Conservation (phyloP, 2,797 vertebrate genomes). For the Sebastes dallii region DNA sequence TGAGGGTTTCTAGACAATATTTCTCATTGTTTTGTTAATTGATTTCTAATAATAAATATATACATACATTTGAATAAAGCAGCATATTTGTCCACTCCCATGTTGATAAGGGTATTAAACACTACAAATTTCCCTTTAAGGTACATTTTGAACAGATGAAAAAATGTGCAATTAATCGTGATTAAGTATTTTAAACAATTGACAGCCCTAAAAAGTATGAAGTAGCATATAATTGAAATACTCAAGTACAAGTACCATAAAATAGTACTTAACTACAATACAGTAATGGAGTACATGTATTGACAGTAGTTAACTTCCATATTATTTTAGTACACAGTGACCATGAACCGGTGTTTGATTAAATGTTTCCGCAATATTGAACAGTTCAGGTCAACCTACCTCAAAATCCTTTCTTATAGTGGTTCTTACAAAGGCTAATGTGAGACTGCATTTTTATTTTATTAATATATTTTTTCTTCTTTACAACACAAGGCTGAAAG, state of each 20-base stretch:
- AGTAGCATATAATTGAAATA: not conserved
- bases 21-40: too few relatives aligned
- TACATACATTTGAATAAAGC: too few relatives aligned
- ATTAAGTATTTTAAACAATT: too few relatives aligned
- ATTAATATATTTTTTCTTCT: not conserved
- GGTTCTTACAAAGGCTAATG: not conserved
- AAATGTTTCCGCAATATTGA: not conserved
- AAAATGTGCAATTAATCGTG: too few relatives aligned
- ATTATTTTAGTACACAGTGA: not conserved
- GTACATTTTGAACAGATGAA: too few relatives aligned
- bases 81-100: too few relatives aligned
- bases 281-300: not conserved
- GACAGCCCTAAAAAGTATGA: not conserved
- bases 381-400: not conserved
- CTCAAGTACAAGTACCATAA: not conserved
- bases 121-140: too few relatives aligned
- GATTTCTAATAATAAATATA: too few relatives aligned
- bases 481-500: not conserved
- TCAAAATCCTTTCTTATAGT: not conserved
- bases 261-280: not conserved
- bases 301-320: not conserved
- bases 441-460: not conserved
- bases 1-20: too few relatives aligned
- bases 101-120: too few relatives aligned
- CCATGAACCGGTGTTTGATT: not conserved